Evolutionary conservation across 2,888 invertebrate species (phyloP).

Genomic region (Ectobius pallidus): DNA sequence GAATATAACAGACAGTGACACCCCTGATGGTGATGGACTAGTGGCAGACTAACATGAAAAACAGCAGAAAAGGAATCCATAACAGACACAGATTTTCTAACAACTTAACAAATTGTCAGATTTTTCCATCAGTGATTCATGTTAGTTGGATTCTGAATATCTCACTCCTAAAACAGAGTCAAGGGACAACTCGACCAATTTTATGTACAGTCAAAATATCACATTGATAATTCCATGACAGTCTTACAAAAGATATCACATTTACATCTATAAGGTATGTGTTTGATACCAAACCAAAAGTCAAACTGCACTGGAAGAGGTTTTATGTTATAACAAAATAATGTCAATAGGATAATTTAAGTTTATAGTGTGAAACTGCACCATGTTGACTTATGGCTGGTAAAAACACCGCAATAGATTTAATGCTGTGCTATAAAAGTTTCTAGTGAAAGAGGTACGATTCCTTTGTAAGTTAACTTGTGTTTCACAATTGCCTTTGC

Average conservation of each 20-base stretch:
- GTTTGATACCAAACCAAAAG: neutral
- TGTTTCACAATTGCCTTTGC: constrained; percentile 71
- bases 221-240: constrained; percentile 26
- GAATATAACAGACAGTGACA: neutral
- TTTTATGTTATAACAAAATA: neutral
- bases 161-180: constrained; percentile 30
- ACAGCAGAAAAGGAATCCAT: neutral
- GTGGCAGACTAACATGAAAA: constrained; percentile 3
- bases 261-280: neutral
- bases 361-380: neutral
- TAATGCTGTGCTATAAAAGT: constrained; percentile 56
- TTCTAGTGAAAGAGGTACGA: constrained; percentile 55
- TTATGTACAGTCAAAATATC: constrained; percentile 21
- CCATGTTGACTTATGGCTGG: neutral
- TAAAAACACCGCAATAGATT: constrained; percentile 25
- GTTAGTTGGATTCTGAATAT: neutral
- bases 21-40: constrained; percentile 7
- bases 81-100: neutral
- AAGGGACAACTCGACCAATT: neutral
- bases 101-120: neutral
- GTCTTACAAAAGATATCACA: constrained; percentile 34
- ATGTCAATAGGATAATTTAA: too few species aligned
- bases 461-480: constrained; percentile 53
- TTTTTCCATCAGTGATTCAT: neutral
- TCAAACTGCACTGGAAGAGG: neutral